Conservation (phyloP, 92 coral and sea anemone species). For the Paramuricea clavata region DNA sequence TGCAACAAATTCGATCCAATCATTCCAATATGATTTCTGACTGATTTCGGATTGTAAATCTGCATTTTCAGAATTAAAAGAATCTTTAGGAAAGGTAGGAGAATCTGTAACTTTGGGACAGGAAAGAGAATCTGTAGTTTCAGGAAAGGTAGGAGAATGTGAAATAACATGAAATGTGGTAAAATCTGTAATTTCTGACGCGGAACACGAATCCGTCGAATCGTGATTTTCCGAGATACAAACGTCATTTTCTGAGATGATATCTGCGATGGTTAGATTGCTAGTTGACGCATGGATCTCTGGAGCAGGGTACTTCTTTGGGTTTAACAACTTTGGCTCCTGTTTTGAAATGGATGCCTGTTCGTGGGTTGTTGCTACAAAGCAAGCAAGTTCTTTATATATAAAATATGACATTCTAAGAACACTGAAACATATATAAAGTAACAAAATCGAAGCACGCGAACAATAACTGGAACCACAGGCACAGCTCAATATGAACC, state of each 20-base stretch:
- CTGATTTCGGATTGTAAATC: constrained; percentile 7
- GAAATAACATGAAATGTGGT: background rate
- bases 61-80: constrained; percentile 23
- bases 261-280: background rate
- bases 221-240: background rate
- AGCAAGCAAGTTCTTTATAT: background rate
- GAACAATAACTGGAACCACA: no score
- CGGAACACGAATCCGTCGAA: background rate
- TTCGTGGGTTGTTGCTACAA: background rate
- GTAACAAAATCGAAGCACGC: no score
- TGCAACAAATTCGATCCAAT: constrained; percentile 19
- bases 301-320: background rate
- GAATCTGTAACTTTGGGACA: background rate
- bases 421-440: no score
- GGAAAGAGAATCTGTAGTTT: background rate
- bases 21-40: constrained; percentile 31
- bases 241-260: background rate
- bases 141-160: background rate
- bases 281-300: constrained; percentile 7
- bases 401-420: no score
- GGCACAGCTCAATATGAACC: no score
- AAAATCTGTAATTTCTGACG: background rate
- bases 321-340: no score
- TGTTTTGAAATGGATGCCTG: background rate
- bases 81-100: constrained; percentile 4